Conservation (phyloP, 2,113 vertebrate species). For the Pollachius pollachius region DNA sequence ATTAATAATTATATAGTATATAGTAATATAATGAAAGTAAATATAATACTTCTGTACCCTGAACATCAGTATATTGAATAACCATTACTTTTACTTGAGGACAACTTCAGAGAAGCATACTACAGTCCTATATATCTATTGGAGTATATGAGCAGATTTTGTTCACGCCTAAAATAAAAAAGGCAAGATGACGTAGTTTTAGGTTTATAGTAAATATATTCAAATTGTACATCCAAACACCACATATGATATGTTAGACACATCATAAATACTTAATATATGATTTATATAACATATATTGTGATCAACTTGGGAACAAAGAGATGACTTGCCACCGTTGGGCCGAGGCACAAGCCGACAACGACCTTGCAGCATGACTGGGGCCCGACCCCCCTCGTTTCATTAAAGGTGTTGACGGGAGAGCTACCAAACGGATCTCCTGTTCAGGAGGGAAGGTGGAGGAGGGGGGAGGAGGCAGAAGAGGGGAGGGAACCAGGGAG, state of each 20-base stretch:
- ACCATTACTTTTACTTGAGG: neutral
- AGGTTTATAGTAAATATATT: too few species aligned
- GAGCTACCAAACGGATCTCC: slow-evolving; percentile 11
- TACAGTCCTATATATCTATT: neutral
- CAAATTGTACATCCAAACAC: too few species aligned
- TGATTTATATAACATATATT: too few species aligned
- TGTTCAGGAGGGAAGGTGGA: neutral
- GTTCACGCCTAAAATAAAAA: too few species aligned
- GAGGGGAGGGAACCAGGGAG: neutral
- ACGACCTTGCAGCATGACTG: neutral
- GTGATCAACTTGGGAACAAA: too few species aligned
- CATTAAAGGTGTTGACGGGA: slow-evolving; percentile 70
- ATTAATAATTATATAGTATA: neutral
- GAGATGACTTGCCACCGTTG: too few species aligned
- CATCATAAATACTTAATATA: too few species aligned
- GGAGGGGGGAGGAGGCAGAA: slow-evolving; percentile 27
- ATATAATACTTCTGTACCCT: neutral
- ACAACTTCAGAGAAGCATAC: too few species aligned
- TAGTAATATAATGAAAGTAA: neutral
- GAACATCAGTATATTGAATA: neutral
- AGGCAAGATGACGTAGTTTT: too few species aligned
- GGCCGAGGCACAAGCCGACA: neutral
- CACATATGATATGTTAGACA: too few species aligned
- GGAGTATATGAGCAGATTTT: too few species aligned
- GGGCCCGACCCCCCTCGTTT: slow-evolving; percentile 36